Percentiles rank a stretch among this genome's conserved stretches.
Evolutionary conservation across 2,113 vertebrate genomes (phyloP).

Genomic region (Morone saxatilis): DNA sequence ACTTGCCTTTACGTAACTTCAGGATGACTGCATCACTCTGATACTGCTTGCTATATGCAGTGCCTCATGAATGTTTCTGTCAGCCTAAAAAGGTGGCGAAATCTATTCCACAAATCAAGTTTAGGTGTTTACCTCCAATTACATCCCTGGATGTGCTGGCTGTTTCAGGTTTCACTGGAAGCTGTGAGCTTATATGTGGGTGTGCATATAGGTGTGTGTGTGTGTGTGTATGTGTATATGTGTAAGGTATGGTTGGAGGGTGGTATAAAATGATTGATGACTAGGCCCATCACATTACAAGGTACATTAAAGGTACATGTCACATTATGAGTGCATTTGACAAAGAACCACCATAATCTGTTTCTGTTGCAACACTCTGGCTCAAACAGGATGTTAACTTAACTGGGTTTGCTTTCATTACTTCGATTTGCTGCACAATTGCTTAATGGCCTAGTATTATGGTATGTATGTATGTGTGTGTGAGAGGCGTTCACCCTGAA

Average conservation of each 20-base stretch:
- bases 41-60: neutral
- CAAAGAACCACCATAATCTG: neutral
- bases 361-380: neutral
- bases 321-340: neutral
- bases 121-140: neutral
- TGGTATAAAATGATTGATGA: constrained; percentile 12
- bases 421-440: neutral
- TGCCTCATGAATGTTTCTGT: neutral
- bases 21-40: constrained; percentile 3
- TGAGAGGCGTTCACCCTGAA: neutral
- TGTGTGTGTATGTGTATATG: neutral
- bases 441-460: neutral
- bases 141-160: neutral
- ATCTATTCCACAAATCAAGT: constrained; percentile 6
- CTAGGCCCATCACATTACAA: constrained; percentile 2
- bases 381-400: neutral
- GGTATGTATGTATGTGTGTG: neutral
- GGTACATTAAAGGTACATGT: constrained; percentile 23
- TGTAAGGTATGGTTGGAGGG: too few relatives aligned
- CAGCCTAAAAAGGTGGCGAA: neutral
- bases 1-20: neutral
- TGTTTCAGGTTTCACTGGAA: neutral
- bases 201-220: neutral
- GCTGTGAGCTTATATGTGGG: neutral
- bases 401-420: constrained; percentile 7